Conservation (phyloP, 2,113 vertebrate genomes). For the Elaphurus davidianus region DNA sequence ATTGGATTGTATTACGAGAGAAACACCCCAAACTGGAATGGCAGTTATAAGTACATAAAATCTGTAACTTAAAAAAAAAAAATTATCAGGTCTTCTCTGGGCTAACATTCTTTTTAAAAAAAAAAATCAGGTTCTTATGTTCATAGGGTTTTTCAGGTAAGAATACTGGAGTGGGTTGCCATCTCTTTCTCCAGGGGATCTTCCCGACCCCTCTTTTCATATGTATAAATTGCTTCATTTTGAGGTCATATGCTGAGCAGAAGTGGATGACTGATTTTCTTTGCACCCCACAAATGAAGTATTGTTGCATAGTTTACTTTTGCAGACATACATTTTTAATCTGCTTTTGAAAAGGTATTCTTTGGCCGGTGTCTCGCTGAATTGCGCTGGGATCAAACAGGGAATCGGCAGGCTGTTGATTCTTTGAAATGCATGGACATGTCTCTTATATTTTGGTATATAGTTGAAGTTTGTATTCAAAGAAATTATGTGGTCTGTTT, state of each 20-base stretch:
- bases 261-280: neutral
- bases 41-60: neutral
- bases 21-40: neutral
- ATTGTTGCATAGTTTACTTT: neutral
- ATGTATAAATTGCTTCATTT: neutral
- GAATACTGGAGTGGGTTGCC: neutral
- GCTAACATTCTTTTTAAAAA: neutral
- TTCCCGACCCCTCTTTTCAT: neutral
- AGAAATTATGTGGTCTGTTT: neutral
- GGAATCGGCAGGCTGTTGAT: neutral
- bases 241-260: no score
- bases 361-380: neutral
- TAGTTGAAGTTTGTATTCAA: neutral
- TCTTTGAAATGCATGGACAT: neutral
- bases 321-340: neutral
- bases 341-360: neutral
- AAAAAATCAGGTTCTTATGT: rapidly evolving
- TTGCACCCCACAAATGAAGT: neutral
- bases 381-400: neutral
- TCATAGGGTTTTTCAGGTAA: neutral
- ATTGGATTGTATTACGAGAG: rapidly evolving
- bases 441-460: neutral
- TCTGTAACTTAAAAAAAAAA: neutral
- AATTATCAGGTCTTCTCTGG: neutral
- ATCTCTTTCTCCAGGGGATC: neutral